Evolutionary conservation across 2,113 vertebrate species (phyloP).

Genomic region (Seriola quinqueradiata): DNA sequence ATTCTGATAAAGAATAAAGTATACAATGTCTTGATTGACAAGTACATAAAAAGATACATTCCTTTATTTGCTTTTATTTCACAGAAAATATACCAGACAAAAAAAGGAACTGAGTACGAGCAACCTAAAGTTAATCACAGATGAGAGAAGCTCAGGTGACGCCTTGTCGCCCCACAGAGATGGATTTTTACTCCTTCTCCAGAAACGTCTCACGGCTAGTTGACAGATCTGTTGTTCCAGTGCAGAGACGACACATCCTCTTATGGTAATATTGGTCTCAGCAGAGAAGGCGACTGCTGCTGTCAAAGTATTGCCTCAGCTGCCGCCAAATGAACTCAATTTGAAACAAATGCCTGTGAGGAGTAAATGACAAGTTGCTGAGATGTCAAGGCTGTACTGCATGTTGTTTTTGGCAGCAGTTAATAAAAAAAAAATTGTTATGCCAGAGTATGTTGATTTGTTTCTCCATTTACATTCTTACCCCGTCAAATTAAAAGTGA

Average conservation of each 20-base stretch:
- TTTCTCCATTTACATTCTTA: constrained; percentile 14
- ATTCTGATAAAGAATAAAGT: constrained; percentile 57
- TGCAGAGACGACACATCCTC: constrained; percentile 16
- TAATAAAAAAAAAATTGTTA: neutral
- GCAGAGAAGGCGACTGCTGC: constrained; percentile 23
- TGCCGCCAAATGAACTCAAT: constrained; percentile 1
- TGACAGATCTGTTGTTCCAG: constrained; percentile 29
- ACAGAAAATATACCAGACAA: constrained; percentile 63
- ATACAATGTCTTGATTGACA: constrained; percentile 43
- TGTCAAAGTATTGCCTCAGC: constrained; percentile 11
- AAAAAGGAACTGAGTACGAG: constrained; percentile 28
- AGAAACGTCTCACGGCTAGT: neutral
- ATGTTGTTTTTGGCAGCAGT: neutral
- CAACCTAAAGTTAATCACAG: constrained; percentile 17
- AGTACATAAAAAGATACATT: constrained; percentile 72
- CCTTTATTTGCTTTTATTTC: constrained; percentile 67
- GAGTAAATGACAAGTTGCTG: neutral
- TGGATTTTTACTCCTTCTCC: constrained; percentile 12
- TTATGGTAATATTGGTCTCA: constrained; percentile 34
- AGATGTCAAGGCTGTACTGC: constrained; percentile 15
- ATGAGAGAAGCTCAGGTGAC: constrained; percentile 6
- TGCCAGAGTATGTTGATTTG: neutral
- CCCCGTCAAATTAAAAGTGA: constrained; percentile 14
- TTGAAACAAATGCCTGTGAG: constrained; percentile 6
- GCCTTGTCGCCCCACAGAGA: neutral